A percentile compares a stretch with the other conserved stretches of the same genome.
Evolutionary conservation across 2,797 vertebrate species (phyloP).

Genomic region (Molossus molossus): DNA sequence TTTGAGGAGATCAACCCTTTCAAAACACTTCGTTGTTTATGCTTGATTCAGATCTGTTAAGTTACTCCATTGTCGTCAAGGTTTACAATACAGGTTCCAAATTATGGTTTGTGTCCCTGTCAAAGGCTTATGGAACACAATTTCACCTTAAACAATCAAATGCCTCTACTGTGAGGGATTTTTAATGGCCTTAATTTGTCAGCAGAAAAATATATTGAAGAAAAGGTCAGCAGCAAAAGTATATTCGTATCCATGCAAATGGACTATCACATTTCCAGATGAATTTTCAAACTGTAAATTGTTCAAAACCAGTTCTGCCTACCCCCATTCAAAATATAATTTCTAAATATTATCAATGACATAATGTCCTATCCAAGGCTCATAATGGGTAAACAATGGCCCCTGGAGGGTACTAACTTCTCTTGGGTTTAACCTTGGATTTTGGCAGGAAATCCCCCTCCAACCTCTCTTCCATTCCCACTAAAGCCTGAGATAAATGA

Average conservation of each 20-base stretch:
- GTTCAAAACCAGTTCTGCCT: conserved; percentile 40
- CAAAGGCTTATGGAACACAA: conserved; percentile 79
- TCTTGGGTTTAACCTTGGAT: conserved; percentile 77
- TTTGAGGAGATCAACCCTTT: conserved; percentile 88
- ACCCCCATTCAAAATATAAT: conserved; percentile 4
- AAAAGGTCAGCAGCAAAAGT: conserved; percentile 72
- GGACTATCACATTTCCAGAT: conserved; percentile 19
- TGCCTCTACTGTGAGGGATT: conserved; percentile 67
- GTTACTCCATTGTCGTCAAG: conserved; percentile 83
- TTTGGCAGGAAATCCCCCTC: conserved; percentile 74
- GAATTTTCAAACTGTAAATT: conserved; percentile 63
- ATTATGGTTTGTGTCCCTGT: conserved; percentile 81
- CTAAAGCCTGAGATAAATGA: conserved; percentile 68
- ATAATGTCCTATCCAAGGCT: conserved; percentile 42
- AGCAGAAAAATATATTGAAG: conserved; percentile 65
- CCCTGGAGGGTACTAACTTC: conserved; percentile 64
- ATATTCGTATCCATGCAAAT: background rate
- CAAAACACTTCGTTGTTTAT: conserved; percentile 88
- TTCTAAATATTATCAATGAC: conserved; percentile 29
- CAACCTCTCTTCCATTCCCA: conserved; percentile 38
- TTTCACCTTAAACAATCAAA: conserved; percentile 48
- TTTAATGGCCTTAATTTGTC: conserved; percentile 73
- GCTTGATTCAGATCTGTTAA: conserved; percentile 88
- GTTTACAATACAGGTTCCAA: conserved; percentile 82
- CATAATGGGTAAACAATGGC: background rate